A percentile compares a stretch with the other conserved stretches of the same genome.
These are phyloP conservation scores for Lasioglossum calceatum DNA, from an alignment of 2,888 invertebrate species.

Conservation along the genomic window DNA sequence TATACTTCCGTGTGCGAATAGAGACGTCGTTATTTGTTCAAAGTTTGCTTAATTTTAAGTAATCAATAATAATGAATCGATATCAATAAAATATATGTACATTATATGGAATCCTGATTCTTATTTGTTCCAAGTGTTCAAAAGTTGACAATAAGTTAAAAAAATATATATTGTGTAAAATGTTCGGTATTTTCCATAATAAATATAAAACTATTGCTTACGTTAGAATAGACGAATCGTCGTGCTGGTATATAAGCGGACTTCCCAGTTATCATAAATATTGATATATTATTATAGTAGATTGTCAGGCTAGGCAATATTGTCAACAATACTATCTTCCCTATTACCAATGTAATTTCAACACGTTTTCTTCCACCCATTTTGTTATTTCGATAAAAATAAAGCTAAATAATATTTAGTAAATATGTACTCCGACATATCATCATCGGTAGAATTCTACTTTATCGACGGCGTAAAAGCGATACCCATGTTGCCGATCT, in stretches of 20 bases:
- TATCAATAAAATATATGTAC: neutral
- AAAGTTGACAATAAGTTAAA: neutral
- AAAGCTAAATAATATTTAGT: neutral
- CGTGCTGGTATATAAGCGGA: neutral
- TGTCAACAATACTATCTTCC: neutral
- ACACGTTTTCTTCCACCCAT: neutral
- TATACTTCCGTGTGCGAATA: neutral
- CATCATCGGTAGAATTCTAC: neutral
- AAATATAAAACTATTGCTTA: neutral
- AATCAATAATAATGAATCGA: neutral
- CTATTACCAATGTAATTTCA: neutral
- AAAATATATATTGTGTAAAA: neutral
- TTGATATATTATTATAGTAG: neutral
- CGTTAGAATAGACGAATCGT: neutral
- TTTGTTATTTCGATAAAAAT: neutral
- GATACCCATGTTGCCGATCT: neutral
- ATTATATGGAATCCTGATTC: neutral
- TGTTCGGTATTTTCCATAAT: neutral
- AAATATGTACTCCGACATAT: neutral
- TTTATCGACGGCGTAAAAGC: slow-evolving; percentile 8
- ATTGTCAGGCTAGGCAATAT: neutral
- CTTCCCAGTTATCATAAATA: neutral
- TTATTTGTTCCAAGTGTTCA: neutral
- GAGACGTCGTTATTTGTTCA: neutral
- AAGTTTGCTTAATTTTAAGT: neutral